Base-by-base conservation (phyloP, 2,797 vertebrate species). In the Sciaenops ocellatus region DNA sequence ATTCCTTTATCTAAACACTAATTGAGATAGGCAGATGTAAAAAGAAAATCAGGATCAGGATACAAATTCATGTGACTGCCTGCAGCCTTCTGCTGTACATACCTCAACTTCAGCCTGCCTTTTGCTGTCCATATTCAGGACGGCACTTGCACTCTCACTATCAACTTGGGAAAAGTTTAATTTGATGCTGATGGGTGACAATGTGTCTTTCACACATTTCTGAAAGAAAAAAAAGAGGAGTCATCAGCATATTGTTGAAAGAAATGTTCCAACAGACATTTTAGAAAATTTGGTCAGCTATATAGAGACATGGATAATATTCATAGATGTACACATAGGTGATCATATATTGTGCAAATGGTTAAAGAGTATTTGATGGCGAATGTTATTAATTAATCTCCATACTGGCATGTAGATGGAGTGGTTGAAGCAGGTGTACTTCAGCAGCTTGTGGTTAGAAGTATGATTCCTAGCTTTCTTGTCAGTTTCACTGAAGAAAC, bases 201-300 rank as follows among this genome's bases (percentile, higher is more conserved):
- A 84, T 16, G 93, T 95, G 86, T 97, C 95, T 60, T 70, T 89
- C 64, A 96, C 89, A 80, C 96, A 97, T 42, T 82, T 88, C 96
- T 97, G 86, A 20, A 88, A 75, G 38, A 34, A 61, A 71, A 24
- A 51, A 16, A 16, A 41, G 0, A 73, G 9, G 16, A 50, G 16
- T 78, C 13, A 55, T 72, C 5, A 55, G 44, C 11, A 50, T 52
- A 26, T 57, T 64, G 46, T 38, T 82, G 44, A 72, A 72, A 30
- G 13, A 20, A 3, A 34, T n/a, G 3, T 60, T 71, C 12, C 50
- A 48, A 57, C 3, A 44, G 6, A 50, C 0, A 51, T 65, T 57
- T 57, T 11, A 20, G 6, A n/a, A 59, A 42, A 6, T 61, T 48
- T 50, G 20, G n/a, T 16, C 51, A 18, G 7, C 3, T 28, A 30